These are phyloP conservation scores for Phrynosoma blainvillii DNA, from an alignment of 2,113 vertebrate species.

Conservation along the genomic window DNA sequence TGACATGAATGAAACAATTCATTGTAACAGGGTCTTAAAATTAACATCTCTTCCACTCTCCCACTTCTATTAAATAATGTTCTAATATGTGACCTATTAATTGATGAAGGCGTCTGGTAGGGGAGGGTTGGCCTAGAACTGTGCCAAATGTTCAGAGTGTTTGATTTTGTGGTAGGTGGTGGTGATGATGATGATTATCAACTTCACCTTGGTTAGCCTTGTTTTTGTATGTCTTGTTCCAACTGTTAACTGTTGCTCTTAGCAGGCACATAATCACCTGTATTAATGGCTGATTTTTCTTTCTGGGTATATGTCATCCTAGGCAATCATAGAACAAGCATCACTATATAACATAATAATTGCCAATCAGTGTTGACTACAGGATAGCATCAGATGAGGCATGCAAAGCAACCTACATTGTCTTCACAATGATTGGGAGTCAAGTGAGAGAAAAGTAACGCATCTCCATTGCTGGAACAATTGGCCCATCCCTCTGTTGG, in stretches of 20 bases:
- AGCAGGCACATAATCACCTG: not conserved
- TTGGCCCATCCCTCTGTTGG: not conserved
- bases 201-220: not conserved
- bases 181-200: not conserved
- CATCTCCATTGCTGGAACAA: not conserved
- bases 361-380: not conserved
- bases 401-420: not conserved
- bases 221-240: not conserved
- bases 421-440: not conserved
- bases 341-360: not conserved
- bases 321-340: constrained; percentile 4
- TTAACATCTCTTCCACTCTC: not conserved
- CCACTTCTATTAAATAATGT: not conserved
- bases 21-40: not conserved
- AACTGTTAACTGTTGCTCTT: not conserved
- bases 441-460: not conserved
- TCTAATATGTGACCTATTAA: constrained; percentile 2
- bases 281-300: not conserved
- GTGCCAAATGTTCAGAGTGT: not conserved
- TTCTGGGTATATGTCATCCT: not conserved
- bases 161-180: not conserved
- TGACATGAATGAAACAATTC: not conserved
- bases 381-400: not conserved
- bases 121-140: not conserved
- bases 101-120: not conserved